Base-by-base conservation (phyloP, 2,113 vertebrate species). In the Neofelis nebulosa region DNA sequence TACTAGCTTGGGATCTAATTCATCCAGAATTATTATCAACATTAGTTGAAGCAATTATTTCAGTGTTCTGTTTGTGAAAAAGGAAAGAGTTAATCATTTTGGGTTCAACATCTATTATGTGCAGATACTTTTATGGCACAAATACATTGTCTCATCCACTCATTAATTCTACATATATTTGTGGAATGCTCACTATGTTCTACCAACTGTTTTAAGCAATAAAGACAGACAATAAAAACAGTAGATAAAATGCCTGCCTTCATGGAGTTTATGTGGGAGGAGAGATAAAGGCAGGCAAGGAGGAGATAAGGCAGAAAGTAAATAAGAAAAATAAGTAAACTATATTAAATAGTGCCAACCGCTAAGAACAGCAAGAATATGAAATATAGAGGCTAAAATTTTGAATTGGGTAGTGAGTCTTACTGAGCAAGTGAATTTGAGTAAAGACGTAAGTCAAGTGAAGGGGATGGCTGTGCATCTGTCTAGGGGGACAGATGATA, bases 311-410 rank as follows among this genome's bases (percentile, higher is more conserved):
- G 79, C 25, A 91, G 57, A 81, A 89, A 66, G 38, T 65, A 85
- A 90, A 74, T 3, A 73, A 86, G 33, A 88, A 89, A 97, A 92
- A 36, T 65, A 85, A 73, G 11, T 86, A 33, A 93, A 93, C 85
- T 85, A 57, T 29, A 86, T 52, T 66, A 61, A 68, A 74, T 23
- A 88, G 21, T 11, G 15, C 33, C 41, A 65, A 74, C 55, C 45
- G 15, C 66, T 86, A 52, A 93, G 52, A 88, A 76, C 18, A 50
- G 13, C 27, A 78, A 48, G 48, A 41, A 71, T 45, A 36, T 45
- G 31, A 90, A 85, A 91, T 41, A 21, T 7, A 38, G 45, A 45
- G 29, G 21, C 21, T 87, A 29, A 85, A 85, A 41, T 50, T 69
- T 89, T 78, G 55, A 7, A 74, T 63, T 41, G 10, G 15, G 69